These are phyloP conservation scores for Orientallactaga sibirica DNA, from an alignment of 2,797 vertebrate species.

Conservation along the genomic window DNA sequence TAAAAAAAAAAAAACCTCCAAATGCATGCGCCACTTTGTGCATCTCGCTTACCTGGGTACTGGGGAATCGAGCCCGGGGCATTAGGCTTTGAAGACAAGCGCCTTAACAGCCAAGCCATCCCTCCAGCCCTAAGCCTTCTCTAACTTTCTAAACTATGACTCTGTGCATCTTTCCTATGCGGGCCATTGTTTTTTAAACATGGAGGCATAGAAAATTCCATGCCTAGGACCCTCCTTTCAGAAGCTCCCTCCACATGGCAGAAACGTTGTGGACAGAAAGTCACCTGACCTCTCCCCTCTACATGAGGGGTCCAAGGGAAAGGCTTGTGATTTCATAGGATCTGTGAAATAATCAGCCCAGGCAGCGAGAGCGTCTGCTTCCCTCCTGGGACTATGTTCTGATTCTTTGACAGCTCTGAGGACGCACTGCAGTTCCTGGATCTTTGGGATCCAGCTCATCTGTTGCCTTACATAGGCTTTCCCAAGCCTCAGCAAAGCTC, in stretches of 20 bases:
- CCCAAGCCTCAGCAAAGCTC: not conserved
- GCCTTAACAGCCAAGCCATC: too few relatives aligned
- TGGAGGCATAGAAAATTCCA: not conserved
- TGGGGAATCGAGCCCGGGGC: too few relatives aligned
- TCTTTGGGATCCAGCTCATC: not conserved
- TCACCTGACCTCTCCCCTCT: not conserved
- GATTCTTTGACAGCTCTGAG: not conserved
- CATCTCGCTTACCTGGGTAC: too few relatives aligned
- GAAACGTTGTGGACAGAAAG: not conserved
- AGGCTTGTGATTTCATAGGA: too few relatives aligned
- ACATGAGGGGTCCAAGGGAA: not conserved
- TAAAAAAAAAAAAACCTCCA: too few relatives aligned
- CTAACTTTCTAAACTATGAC: not conserved
- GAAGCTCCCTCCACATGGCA: not conserved
- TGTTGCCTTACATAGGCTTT: not conserved
- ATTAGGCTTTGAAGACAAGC: too few relatives aligned
- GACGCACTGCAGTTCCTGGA: not conserved
- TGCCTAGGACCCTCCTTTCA: not conserved
- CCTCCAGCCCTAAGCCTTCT: too few relatives aligned
- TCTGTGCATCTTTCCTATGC: not conserved
- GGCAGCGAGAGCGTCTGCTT: not conserved
- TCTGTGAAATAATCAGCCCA: not conserved
- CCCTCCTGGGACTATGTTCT: not conserved
- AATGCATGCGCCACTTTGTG: too few relatives aligned
- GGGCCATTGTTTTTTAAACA: not conserved